These are phyloP conservation scores for Pterostichus madidus DNA, from an alignment of 2,888 invertebrate species.

Conservation along the genomic window DNA sequence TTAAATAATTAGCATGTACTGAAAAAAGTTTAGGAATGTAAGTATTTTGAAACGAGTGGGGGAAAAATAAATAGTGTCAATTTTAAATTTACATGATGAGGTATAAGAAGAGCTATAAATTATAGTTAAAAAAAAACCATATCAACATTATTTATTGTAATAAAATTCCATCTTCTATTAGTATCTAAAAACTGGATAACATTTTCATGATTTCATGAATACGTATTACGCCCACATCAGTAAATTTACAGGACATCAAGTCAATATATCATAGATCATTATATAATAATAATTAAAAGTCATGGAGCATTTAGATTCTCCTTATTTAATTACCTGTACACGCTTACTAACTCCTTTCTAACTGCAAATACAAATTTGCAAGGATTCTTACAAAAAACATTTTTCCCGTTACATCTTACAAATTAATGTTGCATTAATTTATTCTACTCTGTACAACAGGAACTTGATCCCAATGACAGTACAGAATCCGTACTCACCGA, in stretches of 20 bases:
- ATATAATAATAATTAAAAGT: constrained; percentile 9
- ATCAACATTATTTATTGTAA: not conserved
- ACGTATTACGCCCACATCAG: constrained; percentile 9
- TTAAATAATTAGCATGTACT: too few relatives aligned
- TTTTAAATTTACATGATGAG: not conserved
- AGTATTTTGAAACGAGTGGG: too few relatives aligned
- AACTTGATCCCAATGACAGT: too few relatives aligned
- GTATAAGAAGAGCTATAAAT: constrained; percentile 10
- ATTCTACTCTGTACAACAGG: too few relatives aligned
- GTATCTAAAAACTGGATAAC: constrained; percentile 28
- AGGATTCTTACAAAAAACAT: too few relatives aligned
- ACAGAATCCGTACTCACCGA: too few relatives aligned
- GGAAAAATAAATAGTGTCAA: too few relatives aligned
- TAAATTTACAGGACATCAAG: not conserved
- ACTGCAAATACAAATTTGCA: too few relatives aligned
- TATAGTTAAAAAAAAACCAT: too few relatives aligned
- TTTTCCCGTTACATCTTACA: too few relatives aligned
- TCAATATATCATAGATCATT: not conserved
- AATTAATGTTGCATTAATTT: too few relatives aligned
- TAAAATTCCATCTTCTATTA: constrained; percentile 13
- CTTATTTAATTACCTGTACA: not conserved
- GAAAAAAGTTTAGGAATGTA: too few relatives aligned
- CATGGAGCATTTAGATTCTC: not conserved
- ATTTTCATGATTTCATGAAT: constrained; percentile 9
- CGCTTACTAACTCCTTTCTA: not conserved